phyloP scores from a whole-genome alignment of 2,797 vertebrate genomes.

The Gadopsis bispinosus region DNA sequence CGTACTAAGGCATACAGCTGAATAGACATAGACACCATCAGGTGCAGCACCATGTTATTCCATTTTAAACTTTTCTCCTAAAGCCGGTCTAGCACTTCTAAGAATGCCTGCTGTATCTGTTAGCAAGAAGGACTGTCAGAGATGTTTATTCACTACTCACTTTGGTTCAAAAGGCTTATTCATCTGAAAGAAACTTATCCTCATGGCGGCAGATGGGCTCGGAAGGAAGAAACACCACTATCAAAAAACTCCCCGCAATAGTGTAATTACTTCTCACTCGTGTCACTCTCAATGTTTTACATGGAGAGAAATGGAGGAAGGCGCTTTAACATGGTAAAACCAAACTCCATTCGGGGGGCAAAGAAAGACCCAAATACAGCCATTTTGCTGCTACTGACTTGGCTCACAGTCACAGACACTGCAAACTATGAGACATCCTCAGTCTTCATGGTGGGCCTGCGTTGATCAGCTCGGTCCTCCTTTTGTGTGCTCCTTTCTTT shows the following conservation, averaged over 20 bases:
- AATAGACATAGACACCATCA: constrained; percentile 40
- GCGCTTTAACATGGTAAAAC: constrained; percentile 53
- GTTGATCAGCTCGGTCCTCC: constrained; percentile 62
- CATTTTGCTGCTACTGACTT: constrained; percentile 58
- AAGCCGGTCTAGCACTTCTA: constrained; percentile 25
- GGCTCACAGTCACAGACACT: constrained; percentile 51
- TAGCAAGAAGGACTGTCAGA: constrained; percentile 43
- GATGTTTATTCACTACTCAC: constrained; percentile 60
- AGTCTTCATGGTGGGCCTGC: constrained; percentile 44
- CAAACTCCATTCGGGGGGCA: constrained; percentile 46
- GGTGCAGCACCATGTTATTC: constrained; percentile 45
- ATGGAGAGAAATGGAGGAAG: constrained; percentile 68
- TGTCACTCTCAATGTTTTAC: constrained; percentile 57
- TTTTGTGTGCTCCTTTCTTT: constrained; percentile 64
- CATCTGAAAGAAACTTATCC: constrained; percentile 55
- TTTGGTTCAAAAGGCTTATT: constrained; percentile 65
- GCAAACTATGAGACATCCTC: constrained; percentile 67
- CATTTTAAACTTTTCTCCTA: constrained; percentile 16
- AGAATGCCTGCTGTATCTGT: constrained; percentile 32
- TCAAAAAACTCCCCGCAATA: constrained; percentile 57
- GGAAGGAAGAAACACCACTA: constrained; percentile 72
- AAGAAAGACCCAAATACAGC: constrained; percentile 65
- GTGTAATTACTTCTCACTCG: constrained; percentile 65
- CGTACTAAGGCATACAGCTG: constrained; percentile 1
- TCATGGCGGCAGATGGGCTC: constrained; percentile 72